These are phyloP conservation scores for Ambastaia sidthimunki DNA, from an alignment of 2,797 vertebrate species.

Conservation along the genomic window DNA sequence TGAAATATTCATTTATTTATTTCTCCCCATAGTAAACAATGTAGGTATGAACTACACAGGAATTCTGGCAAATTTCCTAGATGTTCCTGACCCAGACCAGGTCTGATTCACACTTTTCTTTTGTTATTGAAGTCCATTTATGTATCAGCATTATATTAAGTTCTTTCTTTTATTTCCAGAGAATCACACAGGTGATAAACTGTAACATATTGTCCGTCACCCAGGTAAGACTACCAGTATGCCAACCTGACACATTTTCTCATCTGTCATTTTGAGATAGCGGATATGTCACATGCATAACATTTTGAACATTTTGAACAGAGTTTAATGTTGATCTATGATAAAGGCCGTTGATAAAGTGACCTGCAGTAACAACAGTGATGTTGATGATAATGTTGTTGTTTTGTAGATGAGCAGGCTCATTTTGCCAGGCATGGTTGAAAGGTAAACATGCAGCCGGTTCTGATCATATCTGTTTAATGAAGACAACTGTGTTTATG, in stretches of 20 bases:
- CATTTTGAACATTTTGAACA: not conserved
- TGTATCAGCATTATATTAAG: not conserved
- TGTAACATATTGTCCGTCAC: constrained; percentile 79
- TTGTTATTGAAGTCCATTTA: not conserved
- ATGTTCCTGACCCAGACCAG: constrained; percentile 70
- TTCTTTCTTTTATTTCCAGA: constrained; percentile 64
- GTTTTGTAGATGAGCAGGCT: constrained; percentile 77
- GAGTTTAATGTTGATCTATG: not conserved
- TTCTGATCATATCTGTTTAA: constrained; percentile 6
- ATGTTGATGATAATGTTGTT: constrained; percentile 28
- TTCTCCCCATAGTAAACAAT: constrained; percentile 76
- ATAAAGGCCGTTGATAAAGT: not conserved
- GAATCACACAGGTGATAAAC: constrained; percentile 75
- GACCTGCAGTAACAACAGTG: not conserved
- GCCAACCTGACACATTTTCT: not conserved
- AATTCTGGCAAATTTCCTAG: constrained; percentile 71
- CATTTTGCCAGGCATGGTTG: constrained; percentile 80
- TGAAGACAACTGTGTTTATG: not conserved
- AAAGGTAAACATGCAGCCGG: constrained; percentile 72
- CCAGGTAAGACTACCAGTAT: constrained; percentile 67
- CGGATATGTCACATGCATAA: not conserved
- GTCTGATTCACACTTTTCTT: constrained; percentile 54
- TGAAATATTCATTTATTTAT: constrained; percentile 30
- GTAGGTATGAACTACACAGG: constrained; percentile 71
- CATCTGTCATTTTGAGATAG: not conserved